Evolutionary conservation across 2,797 vertebrate species (phyloP).

Genomic region (Trematomus bernacchii): DNA sequence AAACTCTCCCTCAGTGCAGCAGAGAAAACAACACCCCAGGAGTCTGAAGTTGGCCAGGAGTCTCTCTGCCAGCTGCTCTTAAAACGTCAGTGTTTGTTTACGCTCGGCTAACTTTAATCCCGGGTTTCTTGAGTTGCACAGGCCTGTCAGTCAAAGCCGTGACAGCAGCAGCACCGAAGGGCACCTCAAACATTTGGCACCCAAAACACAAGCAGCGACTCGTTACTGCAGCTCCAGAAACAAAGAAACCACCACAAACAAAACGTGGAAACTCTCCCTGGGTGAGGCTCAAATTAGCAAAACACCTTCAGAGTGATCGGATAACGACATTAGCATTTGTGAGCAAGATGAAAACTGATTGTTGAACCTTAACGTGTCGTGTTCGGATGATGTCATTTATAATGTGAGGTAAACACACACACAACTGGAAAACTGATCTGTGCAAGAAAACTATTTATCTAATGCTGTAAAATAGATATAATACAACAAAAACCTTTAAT

Average conservation of each 20-base stretch:
- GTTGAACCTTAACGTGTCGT: neutral
- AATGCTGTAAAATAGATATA: neutral
- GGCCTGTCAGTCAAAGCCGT: conserved; percentile 77
- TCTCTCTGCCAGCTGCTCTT: conserved; percentile 23
- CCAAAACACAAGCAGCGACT: conserved; percentile 54
- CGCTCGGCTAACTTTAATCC: conserved; percentile 75
- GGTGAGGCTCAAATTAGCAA: conserved; percentile 35
- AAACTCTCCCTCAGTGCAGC: neutral
- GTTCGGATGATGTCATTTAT: neutral
- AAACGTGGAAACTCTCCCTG: neutral
- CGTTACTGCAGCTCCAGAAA: conserved; percentile 39
- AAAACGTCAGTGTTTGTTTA: conserved; percentile 74
- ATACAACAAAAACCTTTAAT: neutral
- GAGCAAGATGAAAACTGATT: neutral
- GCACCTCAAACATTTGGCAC: conserved; percentile 43
- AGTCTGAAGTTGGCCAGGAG: conserved; percentile 24
- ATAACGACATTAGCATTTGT: neutral
- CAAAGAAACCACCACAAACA: conserved; percentile 51
- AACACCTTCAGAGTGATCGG: conserved; percentile 17
- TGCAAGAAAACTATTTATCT: too few species aligned
- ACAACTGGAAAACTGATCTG: neutral
- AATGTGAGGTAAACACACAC: neutral
- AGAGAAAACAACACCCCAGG: neutral
- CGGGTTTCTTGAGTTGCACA: conserved; percentile 63
- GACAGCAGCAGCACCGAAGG: conserved; percentile 78